Evolutionary conservation across 53 echinoderm and acorn worm genomes (phyloP), one percentile per base, ranked within the genome.

Genomic region (Stichopus horrens): DNA sequence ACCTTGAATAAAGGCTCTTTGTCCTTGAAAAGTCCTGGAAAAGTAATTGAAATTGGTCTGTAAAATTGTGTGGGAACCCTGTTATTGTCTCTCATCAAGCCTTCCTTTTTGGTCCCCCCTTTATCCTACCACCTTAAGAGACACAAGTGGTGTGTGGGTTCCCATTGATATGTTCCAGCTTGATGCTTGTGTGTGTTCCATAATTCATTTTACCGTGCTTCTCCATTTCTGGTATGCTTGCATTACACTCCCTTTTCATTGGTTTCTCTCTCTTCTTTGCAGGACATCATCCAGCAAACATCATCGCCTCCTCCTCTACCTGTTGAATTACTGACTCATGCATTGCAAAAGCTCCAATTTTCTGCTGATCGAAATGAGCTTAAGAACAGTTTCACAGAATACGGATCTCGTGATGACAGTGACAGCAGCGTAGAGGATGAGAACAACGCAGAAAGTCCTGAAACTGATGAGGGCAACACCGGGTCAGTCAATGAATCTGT

Each of bases 261-360:
- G 9, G 80, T 76, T 74, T 67, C 21, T 88, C 65, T 60, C 52
- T 80, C 74, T 7, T 37, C 2, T 37, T 37, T 37, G 37, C 92
- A 92, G 92, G 87, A 92, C 56, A 87, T 90, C 19, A 74, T 93
- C 5, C 52, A 73, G 66, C 80, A 73, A 22, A 84, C 88, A 21
- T 90, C 88, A 23, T 93, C 93, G 55, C 90, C 93, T 37, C 93
- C 93, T 60, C 74, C 90, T 18, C 66, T 93, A 63, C 83, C 90
- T 23, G 6, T 73, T 9, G 89, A 76, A 58, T 55, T 89, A 6
- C 53, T 63, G 10, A 60, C 55, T 68, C 86, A 58, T 88, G 57
- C 57, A 23, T 58, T 88, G 7, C 52, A 37, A 21, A 88, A 55
- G 59, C 55, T 57, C 6, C 74, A 87, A 16, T 52, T 56, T 14